Percentiles rank a stretch among this genome's conserved stretches.
These are phyloP conservation scores for Heterocephalus glaber DNA, from an alignment of 2,113 vertebrate species.

Conservation along the genomic window DNA sequence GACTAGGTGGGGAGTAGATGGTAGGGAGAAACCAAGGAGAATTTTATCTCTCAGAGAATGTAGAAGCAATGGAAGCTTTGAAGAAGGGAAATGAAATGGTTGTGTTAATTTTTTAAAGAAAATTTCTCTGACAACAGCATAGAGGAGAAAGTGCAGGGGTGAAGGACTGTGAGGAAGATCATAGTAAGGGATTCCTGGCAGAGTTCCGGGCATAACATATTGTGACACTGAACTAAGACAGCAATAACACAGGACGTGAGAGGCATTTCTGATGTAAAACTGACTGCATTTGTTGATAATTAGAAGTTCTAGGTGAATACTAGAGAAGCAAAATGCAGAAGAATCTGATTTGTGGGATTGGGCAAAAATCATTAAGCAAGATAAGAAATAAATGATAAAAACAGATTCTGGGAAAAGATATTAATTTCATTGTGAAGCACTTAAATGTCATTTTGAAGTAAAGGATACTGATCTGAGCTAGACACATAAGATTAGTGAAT, in stretches of 20 bases:
- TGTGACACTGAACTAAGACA: neutral
- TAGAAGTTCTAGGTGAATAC: neutral
- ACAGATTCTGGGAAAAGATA: neutral
- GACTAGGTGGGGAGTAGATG: neutral
- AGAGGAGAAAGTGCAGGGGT: neutral
- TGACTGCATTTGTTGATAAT: neutral
- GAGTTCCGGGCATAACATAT: neutral
- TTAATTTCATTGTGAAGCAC: conserved; percentile 37
- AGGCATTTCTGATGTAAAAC: neutral
- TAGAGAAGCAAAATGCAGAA: neutral
- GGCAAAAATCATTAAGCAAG: neutral
- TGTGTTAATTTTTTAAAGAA: neutral
- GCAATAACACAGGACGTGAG: neutral
- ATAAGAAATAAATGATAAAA: neutral
- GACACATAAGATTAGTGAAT: neutral
- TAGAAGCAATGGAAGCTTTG: neutral
- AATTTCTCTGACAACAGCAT: neutral
- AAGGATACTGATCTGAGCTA: neutral
- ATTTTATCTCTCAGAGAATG: neutral
- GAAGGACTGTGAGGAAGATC: fast-evolving
- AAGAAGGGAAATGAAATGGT: neutral
- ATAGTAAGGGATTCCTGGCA: neutral
- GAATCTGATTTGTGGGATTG: neutral
- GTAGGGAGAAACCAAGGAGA: neutral
- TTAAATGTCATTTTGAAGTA: conserved; percentile 15